Percentiles rank a stretch among this genome's conserved stretches.
phyloP scores from a whole-genome alignment of 1,140 invertebrate genomes.

The Heliconius hewitsoni region DNA sequence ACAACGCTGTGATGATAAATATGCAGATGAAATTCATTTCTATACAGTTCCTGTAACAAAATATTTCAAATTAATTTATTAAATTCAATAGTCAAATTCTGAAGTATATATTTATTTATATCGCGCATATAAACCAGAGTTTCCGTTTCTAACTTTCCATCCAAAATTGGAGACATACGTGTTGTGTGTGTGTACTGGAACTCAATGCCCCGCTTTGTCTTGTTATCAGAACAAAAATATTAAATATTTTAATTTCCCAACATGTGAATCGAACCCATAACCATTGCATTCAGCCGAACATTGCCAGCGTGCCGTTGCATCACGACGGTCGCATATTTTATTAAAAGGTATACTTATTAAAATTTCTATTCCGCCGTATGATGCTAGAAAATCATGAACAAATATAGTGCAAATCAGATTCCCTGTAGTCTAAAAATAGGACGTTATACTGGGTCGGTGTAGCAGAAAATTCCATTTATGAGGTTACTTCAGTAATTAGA shows the following conservation, averaged over 20 bases:
- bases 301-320: too few species aligned
- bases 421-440: constrained; percentile 25
- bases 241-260: too few species aligned
- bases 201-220: too few species aligned
- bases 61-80: constrained; percentile 18
- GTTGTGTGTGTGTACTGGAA: too few species aligned
- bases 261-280: too few species aligned
- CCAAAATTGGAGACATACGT: too few species aligned
- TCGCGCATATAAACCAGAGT: too few species aligned
- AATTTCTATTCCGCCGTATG: neutral
- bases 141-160: too few species aligned
- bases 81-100: neutral
- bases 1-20: constrained; percentile 19
- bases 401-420: constrained; percentile 11
- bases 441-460: constrained; percentile 22
- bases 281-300: too few species aligned
- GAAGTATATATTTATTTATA: too few species aligned
- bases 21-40: constrained; percentile 39
- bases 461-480: constrained; percentile 37
- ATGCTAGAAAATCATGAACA: neutral
- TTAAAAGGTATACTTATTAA: neutral
- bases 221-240: too few species aligned
- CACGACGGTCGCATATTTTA: too few species aligned
- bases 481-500: constrained; percentile 31
- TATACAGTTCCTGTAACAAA: constrained; percentile 31